Percentiles rank a stretch among this genome's conserved stretches.
Evolutionary conservation across 2,113 vertebrate genomes (phyloP).

Genomic region (Smithornis capensis): DNA sequence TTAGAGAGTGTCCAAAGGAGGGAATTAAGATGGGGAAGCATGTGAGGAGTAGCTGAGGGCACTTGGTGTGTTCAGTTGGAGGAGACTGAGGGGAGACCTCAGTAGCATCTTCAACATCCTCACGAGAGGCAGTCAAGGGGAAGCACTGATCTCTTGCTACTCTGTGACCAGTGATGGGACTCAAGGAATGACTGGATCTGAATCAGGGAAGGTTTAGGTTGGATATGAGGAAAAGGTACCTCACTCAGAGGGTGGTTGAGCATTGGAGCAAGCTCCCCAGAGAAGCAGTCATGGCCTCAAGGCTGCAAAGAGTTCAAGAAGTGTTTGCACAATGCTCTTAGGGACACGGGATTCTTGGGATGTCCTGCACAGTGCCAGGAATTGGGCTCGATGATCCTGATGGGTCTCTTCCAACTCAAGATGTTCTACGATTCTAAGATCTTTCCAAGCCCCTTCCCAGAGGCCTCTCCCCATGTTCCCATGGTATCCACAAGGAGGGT

Average conservation of each 20-base stretch:
- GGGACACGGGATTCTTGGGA: background rate
- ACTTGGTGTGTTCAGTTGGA: too few species aligned
- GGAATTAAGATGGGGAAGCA: too few species aligned
- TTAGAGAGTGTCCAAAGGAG: too few species aligned
- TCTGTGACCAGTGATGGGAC: background rate
- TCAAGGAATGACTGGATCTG: background rate
- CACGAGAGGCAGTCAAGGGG: background rate
- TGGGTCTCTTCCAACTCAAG: background rate
- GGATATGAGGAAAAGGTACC: background rate
- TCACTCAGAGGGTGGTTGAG: fast-evolving
- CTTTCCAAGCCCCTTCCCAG: background rate
- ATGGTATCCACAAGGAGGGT: background rate
- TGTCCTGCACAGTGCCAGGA: background rate
- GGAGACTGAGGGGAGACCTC: too few species aligned
- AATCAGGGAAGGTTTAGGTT: background rate
- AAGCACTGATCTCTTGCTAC: background rate
- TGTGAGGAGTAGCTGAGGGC: too few species aligned
- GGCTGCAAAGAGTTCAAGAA: background rate
- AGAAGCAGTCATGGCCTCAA: background rate
- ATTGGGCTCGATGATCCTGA: background rate
- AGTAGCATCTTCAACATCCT: background rate
- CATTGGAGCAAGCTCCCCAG: background rate
- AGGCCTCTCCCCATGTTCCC: background rate
- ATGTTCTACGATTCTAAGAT: background rate
- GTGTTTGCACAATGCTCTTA: fast-evolving